Evolutionary conservation across 1,140 invertebrate genomes (phyloP), one percentile per base, ranked within the genome.

Genomic region (Papilio xuthus): DNA sequence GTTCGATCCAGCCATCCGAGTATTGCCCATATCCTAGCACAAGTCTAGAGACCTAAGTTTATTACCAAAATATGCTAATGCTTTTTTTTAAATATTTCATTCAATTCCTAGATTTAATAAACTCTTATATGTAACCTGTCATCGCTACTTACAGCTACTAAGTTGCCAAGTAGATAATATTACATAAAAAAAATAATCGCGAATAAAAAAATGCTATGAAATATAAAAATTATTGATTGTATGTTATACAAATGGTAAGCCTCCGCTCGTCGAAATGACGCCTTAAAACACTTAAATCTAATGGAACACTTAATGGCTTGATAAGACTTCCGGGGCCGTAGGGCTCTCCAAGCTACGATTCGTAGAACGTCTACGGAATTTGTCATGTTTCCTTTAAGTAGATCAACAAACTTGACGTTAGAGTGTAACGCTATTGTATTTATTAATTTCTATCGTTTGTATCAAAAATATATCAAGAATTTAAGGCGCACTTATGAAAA

Each of bases 251-350:
- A 63, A 63, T 15, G 12, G 1, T 9, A 28, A 28, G 60, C 10
- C 0, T 8, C 10, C 23, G 60, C 20, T 60, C 23, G 20, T 20
- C 2, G 60, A 63, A 63, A 63, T 63, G 60, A 10, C 60, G 60
- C 26, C 60, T 63, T 63, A 63, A 63, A 63, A 63, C 60, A 28
- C 60, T 63, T 63, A 63, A 63, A 63, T 63, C 60, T 63, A 63
- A 63, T 63, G 60, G 60, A 63, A 26, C 60, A 63, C 23, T 63
- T 63, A 63, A 63, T 63, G 60, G 60, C 60, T 63, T 63, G 60
- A 63, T 63, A 63, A 63, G 60, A 28, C 60, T 15, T 63, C 60
- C 60, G 60, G 60, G 53, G 26, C 60, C 60, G 23, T 63, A 63
- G 60, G 60, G 60, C 60, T 63, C 60, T 63, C 60, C 9, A 28